These are phyloP conservation scores for Telmatherina bonti DNA, from an alignment of 2,797 vertebrate species.

Conservation along the genomic window DNA sequence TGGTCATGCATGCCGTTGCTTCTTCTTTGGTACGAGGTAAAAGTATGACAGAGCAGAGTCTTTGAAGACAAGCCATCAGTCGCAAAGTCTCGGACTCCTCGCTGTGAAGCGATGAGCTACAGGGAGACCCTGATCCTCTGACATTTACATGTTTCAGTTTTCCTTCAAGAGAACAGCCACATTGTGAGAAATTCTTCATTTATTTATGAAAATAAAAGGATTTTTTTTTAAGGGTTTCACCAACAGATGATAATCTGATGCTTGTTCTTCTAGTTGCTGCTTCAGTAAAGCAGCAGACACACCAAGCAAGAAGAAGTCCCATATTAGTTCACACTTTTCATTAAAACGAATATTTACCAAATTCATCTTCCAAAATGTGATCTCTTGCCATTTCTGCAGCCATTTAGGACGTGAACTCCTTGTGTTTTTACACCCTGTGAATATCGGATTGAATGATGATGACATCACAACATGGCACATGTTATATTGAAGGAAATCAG, in stretches of 20 bases:
- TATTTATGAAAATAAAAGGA: neutral
- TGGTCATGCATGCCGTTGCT: neutral
- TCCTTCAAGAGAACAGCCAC: neutral
- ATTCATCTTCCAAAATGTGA: neutral
- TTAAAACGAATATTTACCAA: neutral
- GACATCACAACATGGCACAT: neutral
- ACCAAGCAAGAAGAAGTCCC: neutral
- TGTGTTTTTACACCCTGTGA: neutral
- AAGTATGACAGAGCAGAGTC: slow-evolving; percentile 7
- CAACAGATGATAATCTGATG: neutral
- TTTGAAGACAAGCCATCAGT: slow-evolving; percentile 2
- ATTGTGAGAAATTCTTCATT: neutral
- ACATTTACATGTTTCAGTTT: slow-evolving; percentile 15
- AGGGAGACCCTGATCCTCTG: neutral
- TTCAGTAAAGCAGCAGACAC: neutral
- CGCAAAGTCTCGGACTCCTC: neutral
- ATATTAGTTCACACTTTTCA: neutral
- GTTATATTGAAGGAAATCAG: slow-evolving; percentile 21
- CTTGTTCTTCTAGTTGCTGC: neutral
- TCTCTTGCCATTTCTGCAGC: neutral
- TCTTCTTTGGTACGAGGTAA: neutral
- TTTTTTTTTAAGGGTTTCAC: neutral
- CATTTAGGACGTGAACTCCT: neutral
- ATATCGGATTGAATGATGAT: neutral
- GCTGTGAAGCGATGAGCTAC: neutral